phyloP scores from a whole-genome alignment of 1,140 invertebrate species.

The Uloborus diversus region DNA sequence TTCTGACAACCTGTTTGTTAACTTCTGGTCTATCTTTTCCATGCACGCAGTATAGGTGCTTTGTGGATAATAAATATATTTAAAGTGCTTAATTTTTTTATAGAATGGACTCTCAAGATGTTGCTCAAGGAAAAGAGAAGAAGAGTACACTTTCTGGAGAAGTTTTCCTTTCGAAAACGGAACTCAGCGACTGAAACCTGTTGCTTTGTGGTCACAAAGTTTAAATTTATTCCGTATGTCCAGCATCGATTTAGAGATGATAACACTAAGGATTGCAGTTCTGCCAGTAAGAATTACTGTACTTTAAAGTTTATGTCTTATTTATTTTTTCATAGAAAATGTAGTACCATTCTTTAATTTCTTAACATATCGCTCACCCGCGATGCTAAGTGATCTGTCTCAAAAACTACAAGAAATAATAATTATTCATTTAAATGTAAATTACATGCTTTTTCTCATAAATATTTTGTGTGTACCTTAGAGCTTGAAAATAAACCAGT shows the following conservation, averaged over 20 bases:
- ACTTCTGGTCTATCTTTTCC: no score
- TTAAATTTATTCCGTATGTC: constrained; percentile 4
- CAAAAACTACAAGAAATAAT: no score
- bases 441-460: no score
- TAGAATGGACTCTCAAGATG: background rate
- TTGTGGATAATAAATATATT: background rate
- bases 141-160: constrained; percentile 29
- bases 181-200: background rate
- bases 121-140: background rate
- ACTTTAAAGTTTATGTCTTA: no score
- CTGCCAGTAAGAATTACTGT: background rate
- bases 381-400: no score
- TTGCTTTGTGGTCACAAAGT: constrained; percentile 19
- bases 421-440: background rate
- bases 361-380: no score
- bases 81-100: background rate
- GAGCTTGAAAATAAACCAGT: no score
- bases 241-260: constrained; percentile 7
- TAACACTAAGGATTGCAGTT: constrained; percentile 6
- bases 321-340: no score
- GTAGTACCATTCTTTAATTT: no score
- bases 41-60: no score
- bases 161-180: constrained; percentile 25
- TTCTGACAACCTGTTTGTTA: no score
- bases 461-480: no score